Conservation (phyloP, 2,113 vertebrate genomes). For the Indicator maculatus region DNA sequence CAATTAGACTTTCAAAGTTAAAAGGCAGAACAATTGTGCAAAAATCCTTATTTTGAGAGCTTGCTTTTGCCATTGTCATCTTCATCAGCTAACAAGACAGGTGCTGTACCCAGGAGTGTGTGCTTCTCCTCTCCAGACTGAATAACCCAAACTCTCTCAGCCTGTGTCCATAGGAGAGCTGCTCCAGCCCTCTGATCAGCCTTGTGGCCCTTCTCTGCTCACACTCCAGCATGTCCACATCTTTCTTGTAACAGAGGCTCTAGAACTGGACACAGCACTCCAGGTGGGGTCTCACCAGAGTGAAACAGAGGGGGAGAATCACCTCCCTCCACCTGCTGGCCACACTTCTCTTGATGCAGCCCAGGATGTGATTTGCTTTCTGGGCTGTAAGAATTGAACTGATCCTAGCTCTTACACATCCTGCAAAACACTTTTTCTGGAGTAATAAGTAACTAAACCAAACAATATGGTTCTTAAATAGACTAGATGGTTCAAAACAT, state of each 20-base stretch:
- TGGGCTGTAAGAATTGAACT: neutral
- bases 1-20: neutral
- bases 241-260: too few relatives aligned
- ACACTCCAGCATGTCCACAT: too few relatives aligned
- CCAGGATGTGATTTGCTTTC: too few relatives aligned
- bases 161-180: too few relatives aligned
- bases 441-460: neutral
- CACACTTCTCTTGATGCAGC: too few relatives aligned
- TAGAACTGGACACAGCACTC: too few relatives aligned
- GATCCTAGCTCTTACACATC: neutral
- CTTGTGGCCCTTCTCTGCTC: too few relatives aligned
- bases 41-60: neutral
- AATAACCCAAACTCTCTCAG: too few relatives aligned
- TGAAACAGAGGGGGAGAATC: too few relatives aligned
- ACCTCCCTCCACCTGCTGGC: too few relatives aligned
- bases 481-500: neutral
- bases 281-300: too few relatives aligned
- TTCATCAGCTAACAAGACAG: neutral
- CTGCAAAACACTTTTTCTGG: neutral
- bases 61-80: neutral
- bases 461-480: neutral
- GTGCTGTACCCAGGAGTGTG: neutral
- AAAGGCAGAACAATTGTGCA: neutral
- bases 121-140: neutral
- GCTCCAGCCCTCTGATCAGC: too few relatives aligned